These are phyloP conservation scores for Lepidocolaptes lacrymiger DNA, from an alignment of 2,797 vertebrate genomes.

Conservation along the genomic window DNA sequence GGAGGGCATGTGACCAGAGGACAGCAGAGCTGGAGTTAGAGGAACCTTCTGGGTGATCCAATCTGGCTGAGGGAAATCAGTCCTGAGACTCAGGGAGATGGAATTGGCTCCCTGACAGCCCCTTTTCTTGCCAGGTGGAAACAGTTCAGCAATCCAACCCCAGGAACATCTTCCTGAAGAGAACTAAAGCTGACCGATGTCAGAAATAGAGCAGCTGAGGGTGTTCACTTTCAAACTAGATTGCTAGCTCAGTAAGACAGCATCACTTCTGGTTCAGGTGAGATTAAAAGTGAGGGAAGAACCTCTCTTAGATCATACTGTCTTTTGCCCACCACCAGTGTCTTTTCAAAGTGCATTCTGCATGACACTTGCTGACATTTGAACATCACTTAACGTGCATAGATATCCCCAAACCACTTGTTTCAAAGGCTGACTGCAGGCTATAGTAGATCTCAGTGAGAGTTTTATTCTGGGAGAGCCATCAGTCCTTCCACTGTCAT, in stretches of 20 bases:
- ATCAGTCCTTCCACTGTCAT: not conserved
- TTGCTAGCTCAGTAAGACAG: not conserved
- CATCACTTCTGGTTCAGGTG: not conserved
- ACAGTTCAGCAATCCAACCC: slow-evolving; percentile 6
- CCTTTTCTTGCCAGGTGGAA: slow-evolving; percentile 16
- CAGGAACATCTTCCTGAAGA: slow-evolving; percentile 17
- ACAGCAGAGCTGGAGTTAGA: not conserved
- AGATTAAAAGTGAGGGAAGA: not conserved
- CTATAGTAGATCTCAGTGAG: not conserved
- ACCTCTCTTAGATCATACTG: not conserved
- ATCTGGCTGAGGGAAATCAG: not conserved
- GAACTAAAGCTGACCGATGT: not conserved
- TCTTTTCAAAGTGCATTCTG: not conserved
- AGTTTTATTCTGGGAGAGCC: not conserved
- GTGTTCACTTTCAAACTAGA: not conserved
- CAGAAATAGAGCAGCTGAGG: not conserved
- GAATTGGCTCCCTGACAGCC: not conserved
- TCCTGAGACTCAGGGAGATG: not conserved
- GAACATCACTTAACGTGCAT: not conserved
- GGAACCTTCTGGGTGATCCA: slow-evolving; percentile 8
- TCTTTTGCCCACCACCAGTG: not conserved
- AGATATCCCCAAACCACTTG: not conserved
- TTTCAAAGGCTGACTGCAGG: not conserved
- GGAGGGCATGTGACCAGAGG: not conserved
- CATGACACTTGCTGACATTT: not conserved